Conservation (phyloP, 2,113 vertebrate genomes). For the Leptocoma aspasia region DNA sequence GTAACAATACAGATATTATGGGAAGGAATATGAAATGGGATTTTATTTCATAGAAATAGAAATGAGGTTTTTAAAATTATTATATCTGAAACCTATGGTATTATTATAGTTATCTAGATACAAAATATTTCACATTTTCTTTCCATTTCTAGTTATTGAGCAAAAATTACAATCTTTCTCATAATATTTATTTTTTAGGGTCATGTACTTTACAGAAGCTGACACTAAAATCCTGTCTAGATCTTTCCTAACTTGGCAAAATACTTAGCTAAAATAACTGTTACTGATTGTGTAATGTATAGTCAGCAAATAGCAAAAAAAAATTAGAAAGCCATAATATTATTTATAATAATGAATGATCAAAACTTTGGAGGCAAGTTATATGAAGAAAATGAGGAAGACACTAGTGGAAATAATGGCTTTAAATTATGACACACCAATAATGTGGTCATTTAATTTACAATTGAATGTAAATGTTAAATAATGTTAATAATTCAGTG, state of each 20-base stretch:
- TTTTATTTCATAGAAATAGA: not conserved
- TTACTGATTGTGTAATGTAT: not conserved
- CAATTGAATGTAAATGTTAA: not conserved
- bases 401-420: not conserved
- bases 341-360: not conserved
- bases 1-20: not conserved
- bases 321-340: not conserved
- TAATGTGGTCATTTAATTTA: constrained; percentile 7
- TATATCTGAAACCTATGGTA: not conserved
- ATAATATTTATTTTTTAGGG: not conserved
- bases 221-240: not conserved
- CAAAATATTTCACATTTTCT: not conserved
- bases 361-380: not conserved
- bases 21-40: not conserved
- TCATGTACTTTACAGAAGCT: not conserved
- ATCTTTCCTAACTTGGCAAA: not conserved
- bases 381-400: not conserved
- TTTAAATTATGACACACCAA: constrained; percentile 22
- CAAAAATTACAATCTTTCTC: not conserved
- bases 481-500: too few relatives aligned
- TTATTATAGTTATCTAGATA: not conserved
- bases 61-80: not conserved
- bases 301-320: not conserved
- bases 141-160: not conserved
- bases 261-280: not conserved